A percentile compares a stretch with the other conserved stretches of the same genome.
Evolutionary conservation across 2,797 vertebrate genomes (phyloP).

Genomic region (Acropternis orthonyx): DNA sequence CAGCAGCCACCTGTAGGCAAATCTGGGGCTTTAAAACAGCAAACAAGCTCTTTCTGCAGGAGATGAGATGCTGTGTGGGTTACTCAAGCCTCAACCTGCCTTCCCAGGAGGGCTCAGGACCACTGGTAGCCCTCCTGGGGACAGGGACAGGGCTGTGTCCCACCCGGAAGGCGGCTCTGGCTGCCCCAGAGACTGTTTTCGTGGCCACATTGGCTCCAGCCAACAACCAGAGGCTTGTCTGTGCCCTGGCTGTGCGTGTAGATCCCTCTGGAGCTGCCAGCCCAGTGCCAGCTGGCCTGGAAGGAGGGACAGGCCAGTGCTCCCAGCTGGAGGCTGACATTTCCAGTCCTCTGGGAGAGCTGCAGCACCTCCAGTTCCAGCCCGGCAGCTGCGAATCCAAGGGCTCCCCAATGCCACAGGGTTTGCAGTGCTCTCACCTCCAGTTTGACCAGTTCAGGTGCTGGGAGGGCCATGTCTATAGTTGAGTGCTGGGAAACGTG

Average conservation of each 20-base stretch:
- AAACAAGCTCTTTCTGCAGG: background rate
- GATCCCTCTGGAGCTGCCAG: background rate
- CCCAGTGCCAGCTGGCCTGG: background rate
- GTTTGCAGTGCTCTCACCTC: background rate
- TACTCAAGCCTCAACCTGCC: background rate
- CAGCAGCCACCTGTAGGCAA: background rate
- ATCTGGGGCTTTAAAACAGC: background rate
- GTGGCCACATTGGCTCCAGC: background rate
- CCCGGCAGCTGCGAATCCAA: background rate
- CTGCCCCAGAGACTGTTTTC: background rate
- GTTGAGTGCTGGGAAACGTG: background rate
- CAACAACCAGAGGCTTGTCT: background rate
- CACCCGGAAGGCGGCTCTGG: background rate
- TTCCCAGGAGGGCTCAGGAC: rapidly evolving
- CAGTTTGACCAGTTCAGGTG: background rate
- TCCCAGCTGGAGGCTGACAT: background rate
- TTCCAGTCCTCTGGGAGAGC: background rate
- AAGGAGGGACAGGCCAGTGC: background rate
- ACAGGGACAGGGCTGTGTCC: background rate
- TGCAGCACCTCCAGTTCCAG: background rate
- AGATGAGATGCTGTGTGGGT: background rate
- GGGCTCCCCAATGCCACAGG: rapidly evolving
- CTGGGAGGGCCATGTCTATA: background rate
- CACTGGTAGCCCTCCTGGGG: background rate
- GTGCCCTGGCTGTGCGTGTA: background rate